Base-by-base conservation (phyloP, 1,140 invertebrate species). In the Ceratitis capitata region DNA sequence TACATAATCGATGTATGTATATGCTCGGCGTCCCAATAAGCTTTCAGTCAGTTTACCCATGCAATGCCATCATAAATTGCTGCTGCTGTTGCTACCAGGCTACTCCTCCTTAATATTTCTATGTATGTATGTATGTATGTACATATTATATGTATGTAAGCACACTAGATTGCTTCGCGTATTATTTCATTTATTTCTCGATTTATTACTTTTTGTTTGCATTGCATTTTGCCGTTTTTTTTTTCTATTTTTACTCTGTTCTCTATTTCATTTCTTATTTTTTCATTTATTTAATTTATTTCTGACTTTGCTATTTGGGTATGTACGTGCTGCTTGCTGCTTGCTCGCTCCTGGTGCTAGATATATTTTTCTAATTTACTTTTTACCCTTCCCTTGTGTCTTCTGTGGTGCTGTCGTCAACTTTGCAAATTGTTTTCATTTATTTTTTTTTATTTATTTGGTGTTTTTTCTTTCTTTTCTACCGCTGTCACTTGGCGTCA, bases 41-140 rank as follows among this genome's bases (percentile, higher is more conserved):
- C 39, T 35, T 9, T 39, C 9, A 39, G n/a, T 35, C 39, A 78
- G 10, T 39, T 6, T 23, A 7, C 39, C n/a, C 69, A 78, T 45
- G 42, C 69, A 45, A 78, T 78, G 42, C 39, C 69, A 78, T 78
- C 69, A 78, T 78, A 78, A 78, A 78, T 78, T 78, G 69, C 32
- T 32, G 64, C 29, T 9, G n/a, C 58, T 32, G 64, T 35, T n/a
- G 4, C 19, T 74, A 35, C 14, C 29, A 23, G 7, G 56, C 32
- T 69, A 32, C 61, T 16, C 5, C 32, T 32, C 2, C 69, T 78
- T 14, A 29, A 29, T 69, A n/a, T 39, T 78, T 14, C 23, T 9
- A 6, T 1, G 39, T 78, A 45, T 45, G 23, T 47, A 45, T 78
- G 6, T 9, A 6, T 1, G 39, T 78, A 45, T 45, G 23, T 47